Evolutionary conservation across 2,888 invertebrate genomes (phyloP).

Genomic region (Rhodophaea formosa): DNA sequence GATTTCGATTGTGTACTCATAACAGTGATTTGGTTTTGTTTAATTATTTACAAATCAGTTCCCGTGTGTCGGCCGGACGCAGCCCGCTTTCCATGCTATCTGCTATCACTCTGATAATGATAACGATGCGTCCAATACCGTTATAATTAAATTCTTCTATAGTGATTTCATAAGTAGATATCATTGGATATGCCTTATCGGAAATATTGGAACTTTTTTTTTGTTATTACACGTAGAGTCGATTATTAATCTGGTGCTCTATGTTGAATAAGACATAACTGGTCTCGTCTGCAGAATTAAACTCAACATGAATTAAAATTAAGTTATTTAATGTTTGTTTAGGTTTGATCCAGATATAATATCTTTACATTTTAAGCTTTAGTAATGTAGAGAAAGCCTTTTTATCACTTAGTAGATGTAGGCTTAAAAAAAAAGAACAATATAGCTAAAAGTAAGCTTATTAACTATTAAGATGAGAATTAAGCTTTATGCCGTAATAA

Average conservation of each 20-base stretch:
- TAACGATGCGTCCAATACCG: slow-evolving; percentile 29
- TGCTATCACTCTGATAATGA: slow-evolving; percentile 27
- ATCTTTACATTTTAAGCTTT: no score
- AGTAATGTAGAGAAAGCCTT: no score
- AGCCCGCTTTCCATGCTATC: slow-evolving; percentile 28
- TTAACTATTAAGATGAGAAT: no score
- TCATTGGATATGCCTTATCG: slow-evolving; percentile 7
- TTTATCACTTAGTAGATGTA: no score
- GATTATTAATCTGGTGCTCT: neutral
- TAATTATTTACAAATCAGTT: slow-evolving; percentile 55
- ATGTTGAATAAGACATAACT: neutral
- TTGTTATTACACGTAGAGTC: neutral
- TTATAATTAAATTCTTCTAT: slow-evolving; percentile 28
- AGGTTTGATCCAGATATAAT: no score
- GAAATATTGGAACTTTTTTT: neutral
- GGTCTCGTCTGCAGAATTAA: neutral
- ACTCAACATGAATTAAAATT: neutral
- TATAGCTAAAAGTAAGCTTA: no score
- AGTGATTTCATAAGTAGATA: slow-evolving; percentile 22
- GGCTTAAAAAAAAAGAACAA: no score
- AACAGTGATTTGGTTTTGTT: slow-evolving; percentile 50
- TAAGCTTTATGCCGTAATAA: no score
- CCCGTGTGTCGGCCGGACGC: slow-evolving; percentile 30
- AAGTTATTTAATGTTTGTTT: neutral
- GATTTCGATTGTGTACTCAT: slow-evolving; percentile 46